Evolutionary conservation across 2,888 invertebrate genomes (phyloP).

Genomic region (Apodemia zela): DNA sequence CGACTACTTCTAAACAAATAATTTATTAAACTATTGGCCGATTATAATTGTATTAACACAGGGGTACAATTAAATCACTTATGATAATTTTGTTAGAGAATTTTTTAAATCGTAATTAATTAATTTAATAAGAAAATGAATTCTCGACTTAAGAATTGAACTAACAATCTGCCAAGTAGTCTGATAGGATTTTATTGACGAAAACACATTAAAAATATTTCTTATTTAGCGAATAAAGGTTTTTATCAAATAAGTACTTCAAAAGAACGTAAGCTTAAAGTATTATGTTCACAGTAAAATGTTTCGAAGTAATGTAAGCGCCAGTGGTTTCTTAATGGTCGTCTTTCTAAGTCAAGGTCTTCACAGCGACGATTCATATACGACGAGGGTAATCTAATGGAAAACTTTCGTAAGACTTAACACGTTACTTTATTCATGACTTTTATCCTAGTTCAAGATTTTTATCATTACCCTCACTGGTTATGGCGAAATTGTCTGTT

Average conservation of each 20-base stretch:
- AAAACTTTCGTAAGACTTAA: conserved; percentile 1
- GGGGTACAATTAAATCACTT: no score
- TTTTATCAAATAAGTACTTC: not conserved
- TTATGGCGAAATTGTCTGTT: no score
- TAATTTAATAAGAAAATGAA: no score
- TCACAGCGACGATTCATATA: not conserved
- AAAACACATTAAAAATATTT: no score
- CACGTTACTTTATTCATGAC: not conserved
- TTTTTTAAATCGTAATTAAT: no score
- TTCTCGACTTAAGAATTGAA: no score
- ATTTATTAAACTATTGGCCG: no score
- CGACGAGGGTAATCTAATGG: not conserved
- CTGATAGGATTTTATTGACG: no score
- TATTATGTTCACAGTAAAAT: not conserved
- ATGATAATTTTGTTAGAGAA: no score
- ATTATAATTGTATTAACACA: no score
- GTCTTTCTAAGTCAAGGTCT: not conserved
- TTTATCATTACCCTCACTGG: not conserved
- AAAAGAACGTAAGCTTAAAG: not conserved
- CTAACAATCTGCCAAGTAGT: no score
- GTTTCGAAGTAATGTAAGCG: not conserved
- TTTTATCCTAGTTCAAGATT: not conserved
- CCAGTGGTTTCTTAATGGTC: not conserved
- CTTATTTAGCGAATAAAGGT: not conserved
- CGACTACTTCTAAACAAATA: no score